Percentiles rank a stretch among this genome's conserved stretches.
These are phyloP conservation scores for Oryctes rhinoceros DNA, from an alignment of 1,140 invertebrate genomes.

Conservation along the genomic window DNA sequence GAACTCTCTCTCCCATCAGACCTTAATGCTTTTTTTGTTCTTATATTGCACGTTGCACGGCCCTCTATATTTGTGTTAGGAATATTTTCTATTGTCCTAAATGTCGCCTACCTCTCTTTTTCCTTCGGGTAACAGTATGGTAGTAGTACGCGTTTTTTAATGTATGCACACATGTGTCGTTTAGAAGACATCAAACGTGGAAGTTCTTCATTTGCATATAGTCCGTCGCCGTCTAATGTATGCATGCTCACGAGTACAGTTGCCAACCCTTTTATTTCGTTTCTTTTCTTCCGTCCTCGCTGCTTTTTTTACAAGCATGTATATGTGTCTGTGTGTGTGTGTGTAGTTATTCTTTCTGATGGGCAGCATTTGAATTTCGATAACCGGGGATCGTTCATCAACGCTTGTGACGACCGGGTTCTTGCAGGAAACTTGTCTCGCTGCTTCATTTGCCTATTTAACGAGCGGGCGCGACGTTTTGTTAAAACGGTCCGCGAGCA, in stretches of 20 bases:
- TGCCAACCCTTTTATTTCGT: slow-evolving; percentile 44
- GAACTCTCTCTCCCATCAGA: slow-evolving; percentile 17
- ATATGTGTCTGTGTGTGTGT: not conserved
- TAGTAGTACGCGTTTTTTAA: slow-evolving; percentile 43
- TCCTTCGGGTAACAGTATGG: not conserved
- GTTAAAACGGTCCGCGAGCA: slow-evolving; percentile 27
- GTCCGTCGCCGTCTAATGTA: slow-evolving; percentile 43
- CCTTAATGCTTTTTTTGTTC: slow-evolving; percentile 20
- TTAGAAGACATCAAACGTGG: slow-evolving; percentile 43
- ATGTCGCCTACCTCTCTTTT: slow-evolving; percentile 30
- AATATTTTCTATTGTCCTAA: slow-evolving; percentile 32
- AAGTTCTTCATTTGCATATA: slow-evolving; percentile 43
- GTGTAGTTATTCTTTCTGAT: slow-evolving; percentile 1
- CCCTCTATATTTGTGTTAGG: slow-evolving; percentile 29
- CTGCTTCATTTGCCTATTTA: slow-evolving; percentile 47
- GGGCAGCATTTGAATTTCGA: slow-evolving; percentile 33
- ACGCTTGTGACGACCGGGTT: slow-evolving; percentile 20
- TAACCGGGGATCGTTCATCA: slow-evolving; percentile 39
- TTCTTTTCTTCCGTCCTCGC: slow-evolving; percentile 20
- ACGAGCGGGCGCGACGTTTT: slow-evolving; percentile 40
- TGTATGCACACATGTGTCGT: slow-evolving; percentile 44
- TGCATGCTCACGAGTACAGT: slow-evolving; percentile 43
- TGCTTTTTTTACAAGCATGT: not conserved
- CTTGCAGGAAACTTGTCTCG: slow-evolving; percentile 33
- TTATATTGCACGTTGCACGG: slow-evolving; percentile 11